Conservation (phyloP, 2,113 vertebrate genomes). For the Callithrix jacchus region DNA sequence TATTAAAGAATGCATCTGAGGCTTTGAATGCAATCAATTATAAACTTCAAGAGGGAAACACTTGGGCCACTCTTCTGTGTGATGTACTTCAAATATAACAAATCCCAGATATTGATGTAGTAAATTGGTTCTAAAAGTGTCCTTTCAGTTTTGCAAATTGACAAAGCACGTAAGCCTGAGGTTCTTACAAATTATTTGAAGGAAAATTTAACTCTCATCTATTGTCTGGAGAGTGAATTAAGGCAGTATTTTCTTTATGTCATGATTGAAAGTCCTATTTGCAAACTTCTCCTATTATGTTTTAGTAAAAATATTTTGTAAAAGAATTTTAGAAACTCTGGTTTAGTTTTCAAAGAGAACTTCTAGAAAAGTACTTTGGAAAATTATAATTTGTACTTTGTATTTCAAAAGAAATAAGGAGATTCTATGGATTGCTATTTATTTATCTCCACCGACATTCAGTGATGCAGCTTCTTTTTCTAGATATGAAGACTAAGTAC, state of each 20-base stretch:
- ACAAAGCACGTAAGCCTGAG: neutral
- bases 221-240: neutral
- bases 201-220: conserved; percentile 14
- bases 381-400: neutral
- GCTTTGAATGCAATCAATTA: neutral
- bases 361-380: neutral
- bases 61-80: neutral
- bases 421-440: neutral
- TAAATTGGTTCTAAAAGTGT: conserved; percentile 32
- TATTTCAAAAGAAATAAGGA: neutral
- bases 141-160: conserved; percentile 39
- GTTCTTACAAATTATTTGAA: conserved; percentile 43
- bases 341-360: neutral
- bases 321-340: neutral
- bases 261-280: neutral
- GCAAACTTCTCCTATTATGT: neutral
- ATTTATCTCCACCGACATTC: neutral
- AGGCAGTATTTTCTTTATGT: neutral
- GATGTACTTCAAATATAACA: neutral
- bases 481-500: neutral
- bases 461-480: neutral
- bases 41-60: neutral
- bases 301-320: neutral
- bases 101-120: neutral
- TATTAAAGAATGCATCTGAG: neutral